A percentile compares a stretch with the other conserved stretches of the same genome.
These are phyloP conservation scores for Carassius auratus DNA, from an alignment of 2,113 vertebrate genomes.

Conservation along the genomic window DNA sequence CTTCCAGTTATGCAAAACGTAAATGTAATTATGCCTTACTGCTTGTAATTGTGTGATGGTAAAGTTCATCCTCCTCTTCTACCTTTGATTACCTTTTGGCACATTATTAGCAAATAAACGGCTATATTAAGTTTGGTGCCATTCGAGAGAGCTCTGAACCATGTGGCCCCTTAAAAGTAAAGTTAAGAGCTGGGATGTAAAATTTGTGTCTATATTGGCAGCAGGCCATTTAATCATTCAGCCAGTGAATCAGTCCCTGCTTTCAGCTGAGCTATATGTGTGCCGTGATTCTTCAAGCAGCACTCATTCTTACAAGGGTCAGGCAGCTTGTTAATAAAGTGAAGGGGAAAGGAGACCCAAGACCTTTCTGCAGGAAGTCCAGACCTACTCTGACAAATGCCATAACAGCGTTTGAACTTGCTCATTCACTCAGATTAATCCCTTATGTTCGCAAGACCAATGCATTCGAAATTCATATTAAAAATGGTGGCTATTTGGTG, in stretches of 20 bases:
- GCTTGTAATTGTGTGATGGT: slow-evolving; percentile 38
- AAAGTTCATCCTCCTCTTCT: slow-evolving; percentile 43
- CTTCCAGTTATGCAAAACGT: slow-evolving; percentile 46
- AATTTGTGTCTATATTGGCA: slow-evolving; percentile 45
- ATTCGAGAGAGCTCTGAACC: slow-evolving; percentile 9
- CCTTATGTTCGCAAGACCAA: slow-evolving; percentile 56
- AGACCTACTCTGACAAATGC: slow-evolving; percentile 59
- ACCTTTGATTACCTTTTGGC: slow-evolving; percentile 55
- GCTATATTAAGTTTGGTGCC: slow-evolving; percentile 40
- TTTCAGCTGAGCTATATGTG: slow-evolving; percentile 42
- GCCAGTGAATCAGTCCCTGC: slow-evolving; percentile 37
- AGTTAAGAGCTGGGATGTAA: slow-evolving; percentile 20
- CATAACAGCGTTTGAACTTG: slow-evolving; percentile 62
- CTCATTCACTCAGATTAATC: slow-evolving; percentile 60
- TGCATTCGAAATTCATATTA: slow-evolving; percentile 57
- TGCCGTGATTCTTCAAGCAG: slow-evolving; percentile 40
- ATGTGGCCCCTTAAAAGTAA: slow-evolving; percentile 31
- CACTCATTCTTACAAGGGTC: slow-evolving; percentile 44
- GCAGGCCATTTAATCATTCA: slow-evolving; percentile 52
- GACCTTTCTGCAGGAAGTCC: slow-evolving; percentile 50
- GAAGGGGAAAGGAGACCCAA: slow-evolving; percentile 41
- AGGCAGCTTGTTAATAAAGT: slow-evolving; percentile 51
- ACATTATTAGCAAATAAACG: slow-evolving; percentile 50
- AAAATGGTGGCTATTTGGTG: slow-evolving; percentile 48
- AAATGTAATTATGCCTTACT: slow-evolving; percentile 46